Conservation (phyloP, 2,797 vertebrate genomes). For the Alca torda region DNA sequence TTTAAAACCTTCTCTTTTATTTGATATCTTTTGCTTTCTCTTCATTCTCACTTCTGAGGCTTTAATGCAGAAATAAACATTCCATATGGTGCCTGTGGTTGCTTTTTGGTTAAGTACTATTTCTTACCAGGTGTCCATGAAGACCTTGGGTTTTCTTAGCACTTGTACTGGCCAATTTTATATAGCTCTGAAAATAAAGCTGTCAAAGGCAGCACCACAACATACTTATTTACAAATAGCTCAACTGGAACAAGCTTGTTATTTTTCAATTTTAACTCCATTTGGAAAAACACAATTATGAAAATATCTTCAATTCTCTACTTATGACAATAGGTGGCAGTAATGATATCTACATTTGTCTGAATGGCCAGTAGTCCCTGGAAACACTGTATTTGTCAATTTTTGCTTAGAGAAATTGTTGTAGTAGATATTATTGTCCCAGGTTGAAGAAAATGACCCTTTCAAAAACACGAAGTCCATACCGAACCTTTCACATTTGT, state of each 20-base stretch:
- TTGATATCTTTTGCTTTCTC: neutral
- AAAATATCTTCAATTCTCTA: conserved; percentile 10
- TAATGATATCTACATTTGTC: conserved; percentile 43
- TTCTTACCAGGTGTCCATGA: neutral
- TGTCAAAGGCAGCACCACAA: neutral
- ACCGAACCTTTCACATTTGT: neutral
- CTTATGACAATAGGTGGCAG: conserved; percentile 65
- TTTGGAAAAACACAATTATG: neutral
- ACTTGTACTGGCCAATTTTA: neutral
- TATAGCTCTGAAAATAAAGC: neutral
- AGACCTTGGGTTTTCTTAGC: neutral
- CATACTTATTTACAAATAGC: neutral
- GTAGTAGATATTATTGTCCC: neutral
- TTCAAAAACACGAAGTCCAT: neutral
- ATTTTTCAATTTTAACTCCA: neutral
- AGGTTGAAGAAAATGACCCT: neutral
- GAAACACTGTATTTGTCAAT: neutral
- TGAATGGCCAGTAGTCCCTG: neutral
- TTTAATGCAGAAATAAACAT: neutral
- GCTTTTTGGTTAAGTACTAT: neutral
- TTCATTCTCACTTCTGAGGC: neutral
- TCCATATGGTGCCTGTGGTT: neutral
- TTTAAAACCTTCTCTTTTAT: neutral
- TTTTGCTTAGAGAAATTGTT: neutral
- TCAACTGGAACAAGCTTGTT: neutral